Evolutionary conservation across 1,140 invertebrate genomes (phyloP).

Genomic region (Periplaneta americana): DNA sequence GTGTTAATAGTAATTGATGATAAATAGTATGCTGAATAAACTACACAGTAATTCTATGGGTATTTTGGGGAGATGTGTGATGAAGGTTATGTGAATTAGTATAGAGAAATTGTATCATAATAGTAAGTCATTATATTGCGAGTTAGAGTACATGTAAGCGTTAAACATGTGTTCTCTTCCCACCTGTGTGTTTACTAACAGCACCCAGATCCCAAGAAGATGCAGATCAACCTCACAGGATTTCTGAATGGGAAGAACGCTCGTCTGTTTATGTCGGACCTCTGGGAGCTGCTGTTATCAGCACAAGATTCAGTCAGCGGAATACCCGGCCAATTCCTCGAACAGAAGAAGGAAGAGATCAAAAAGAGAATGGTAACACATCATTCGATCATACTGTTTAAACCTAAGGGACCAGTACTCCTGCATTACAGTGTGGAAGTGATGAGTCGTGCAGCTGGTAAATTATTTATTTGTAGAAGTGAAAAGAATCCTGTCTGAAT

Average conservation of each 20-base stretch:
- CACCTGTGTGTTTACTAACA: constrained; percentile 31
- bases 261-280: constrained; percentile 92
- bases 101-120: not conserved
- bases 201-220: constrained; percentile 92
- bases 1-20: no score
- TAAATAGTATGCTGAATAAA: no score
- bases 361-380: constrained; percentile 67
- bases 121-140: not conserved
- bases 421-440: no score
- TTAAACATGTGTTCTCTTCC: constrained; percentile 15
- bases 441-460: no score
- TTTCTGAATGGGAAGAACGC: constrained; percentile 98
- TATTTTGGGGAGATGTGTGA: no score
- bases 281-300: constrained; percentile 92
- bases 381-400: no score
- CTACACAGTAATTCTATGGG: no score
- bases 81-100: not conserved
- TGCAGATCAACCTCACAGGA: constrained; percentile 99
- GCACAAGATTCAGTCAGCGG: constrained; percentile 93
- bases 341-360: constrained; percentile 96
- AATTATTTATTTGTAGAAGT: no score
- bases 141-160: not conserved
- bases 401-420: no score
- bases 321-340: constrained; percentile 87
- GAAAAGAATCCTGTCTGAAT: no score